Percentiles rank a stretch among this genome's conserved stretches.
Conservation (phyloP, 2,888 invertebrate species). For the Phengaris arion region DNA sequence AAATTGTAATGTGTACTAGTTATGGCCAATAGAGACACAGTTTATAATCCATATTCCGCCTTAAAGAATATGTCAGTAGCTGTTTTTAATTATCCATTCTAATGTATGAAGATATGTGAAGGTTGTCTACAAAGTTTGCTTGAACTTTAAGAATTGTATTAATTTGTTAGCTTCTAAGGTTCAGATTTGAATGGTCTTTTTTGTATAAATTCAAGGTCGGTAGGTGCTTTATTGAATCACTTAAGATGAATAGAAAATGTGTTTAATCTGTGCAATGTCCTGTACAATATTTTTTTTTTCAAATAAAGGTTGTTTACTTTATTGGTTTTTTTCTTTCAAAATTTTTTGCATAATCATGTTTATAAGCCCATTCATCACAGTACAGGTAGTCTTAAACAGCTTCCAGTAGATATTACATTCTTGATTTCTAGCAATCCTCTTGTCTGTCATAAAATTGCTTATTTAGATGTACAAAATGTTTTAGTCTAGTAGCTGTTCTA, state of each 20-base stretch:
- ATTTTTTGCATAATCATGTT: neutral
- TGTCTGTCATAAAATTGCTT: neutral
- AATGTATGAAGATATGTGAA: slow-evolving; percentile 54
- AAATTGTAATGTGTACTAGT: neutral
- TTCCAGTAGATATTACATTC: neutral
- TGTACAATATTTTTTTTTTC: neutral
- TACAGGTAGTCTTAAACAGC: neutral
- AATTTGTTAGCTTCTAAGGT: slow-evolving; percentile 28
- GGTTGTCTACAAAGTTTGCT: slow-evolving; percentile 44
- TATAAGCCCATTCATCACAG: neutral
- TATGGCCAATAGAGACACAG: neutral
- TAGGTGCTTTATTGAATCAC: slow-evolving; percentile 18
- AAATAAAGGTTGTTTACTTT: slow-evolving; percentile 16
- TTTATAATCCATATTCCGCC: neutral
- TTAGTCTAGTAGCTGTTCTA: neutral
- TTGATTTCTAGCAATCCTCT: neutral
- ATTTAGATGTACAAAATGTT: neutral
- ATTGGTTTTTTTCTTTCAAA: slow-evolving; percentile 23
- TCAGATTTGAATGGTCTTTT: slow-evolving; percentile 34
- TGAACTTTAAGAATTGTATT: slow-evolving; percentile 19
- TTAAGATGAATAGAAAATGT: slow-evolving; percentile 23
- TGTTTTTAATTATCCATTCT: slow-evolving; percentile 33
- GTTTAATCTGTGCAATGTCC: slow-evolving; percentile 23
- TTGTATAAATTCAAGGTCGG: slow-evolving; percentile 28
- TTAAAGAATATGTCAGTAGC: slow-evolving; percentile 31